phyloP scores from a whole-genome alignment of 2,797 vertebrate genomes.

The Rhinogobio ventralis region DNA sequence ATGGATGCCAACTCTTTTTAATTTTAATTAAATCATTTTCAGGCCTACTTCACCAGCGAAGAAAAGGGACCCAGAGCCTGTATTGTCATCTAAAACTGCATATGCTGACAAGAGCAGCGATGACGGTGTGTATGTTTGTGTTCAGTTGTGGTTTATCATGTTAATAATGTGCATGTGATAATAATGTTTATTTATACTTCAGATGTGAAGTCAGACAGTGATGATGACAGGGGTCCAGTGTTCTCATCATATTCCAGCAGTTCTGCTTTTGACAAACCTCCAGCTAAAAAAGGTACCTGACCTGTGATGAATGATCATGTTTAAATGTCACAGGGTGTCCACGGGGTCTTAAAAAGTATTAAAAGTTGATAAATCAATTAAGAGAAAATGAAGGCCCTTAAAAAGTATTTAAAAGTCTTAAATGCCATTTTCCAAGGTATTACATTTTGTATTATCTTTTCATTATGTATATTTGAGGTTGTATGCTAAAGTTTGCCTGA shows the following conservation, averaged over 20 bases:
- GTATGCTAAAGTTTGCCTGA: too few species aligned
- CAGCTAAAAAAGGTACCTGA: constrained; percentile 89
- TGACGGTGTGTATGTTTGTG: constrained; percentile 76
- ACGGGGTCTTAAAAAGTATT: too few species aligned
- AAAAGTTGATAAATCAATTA: too few species aligned
- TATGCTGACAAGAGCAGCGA: constrained; percentile 88
- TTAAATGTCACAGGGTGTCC: not conserved
- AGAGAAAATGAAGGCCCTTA: too few species aligned
- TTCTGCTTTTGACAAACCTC: constrained; percentile 85
- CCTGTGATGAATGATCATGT: not conserved
- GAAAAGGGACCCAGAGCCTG: constrained; percentile 82
- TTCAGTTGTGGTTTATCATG: not conserved
- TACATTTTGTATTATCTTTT: too few species aligned
- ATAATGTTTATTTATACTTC: constrained; percentile 28
- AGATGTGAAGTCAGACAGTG: constrained; percentile 93
- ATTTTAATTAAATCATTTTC: constrained; percentile 25
- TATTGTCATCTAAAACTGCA: constrained; percentile 71
- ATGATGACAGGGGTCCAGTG: constrained; percentile 81
- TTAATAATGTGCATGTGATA: constrained; percentile 4
- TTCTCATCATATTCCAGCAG: constrained; percentile 89
- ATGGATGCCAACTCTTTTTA: not conserved
- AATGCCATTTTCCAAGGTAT: too few species aligned
- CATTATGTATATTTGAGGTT: too few species aligned
- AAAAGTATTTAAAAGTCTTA: too few species aligned
- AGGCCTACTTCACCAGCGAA: constrained; percentile 84